Base-by-base conservation (phyloP, 2,113 vertebrate species). In the Galemys pyrenaicus region DNA sequence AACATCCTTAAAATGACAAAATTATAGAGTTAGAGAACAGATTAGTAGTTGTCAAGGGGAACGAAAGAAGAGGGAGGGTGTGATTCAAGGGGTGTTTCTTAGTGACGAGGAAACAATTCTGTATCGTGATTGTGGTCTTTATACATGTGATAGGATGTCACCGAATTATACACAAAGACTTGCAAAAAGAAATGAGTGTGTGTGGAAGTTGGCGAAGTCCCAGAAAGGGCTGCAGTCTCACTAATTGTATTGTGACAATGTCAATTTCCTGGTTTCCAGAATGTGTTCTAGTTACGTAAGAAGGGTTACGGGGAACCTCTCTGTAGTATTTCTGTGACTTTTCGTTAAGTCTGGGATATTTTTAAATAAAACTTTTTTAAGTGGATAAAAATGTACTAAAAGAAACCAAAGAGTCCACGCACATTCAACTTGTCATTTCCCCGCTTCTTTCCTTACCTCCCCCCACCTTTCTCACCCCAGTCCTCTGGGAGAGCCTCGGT, bases 1-100 rank as follows among this genome's bases (percentile, higher is more conserved):
- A 46, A 87, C 62, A 71, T 78, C 70, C 68, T 70, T 60, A 75
- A 86, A 81, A 86, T 65, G 82, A 87, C 67, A 58, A 84, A 81
- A 91, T 74, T 87, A 81, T 37, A 74, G 74, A 94, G 81, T 6
- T 39, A 37, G 37, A 80, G 81, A 90, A 73, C 73, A 94, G 74
- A 74, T 67, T 56, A 58, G 88, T 74, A 79, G 70, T 84, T 89
- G 71, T 94, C 64, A 91, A 62, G 58, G 88, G 58, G 41, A 60
- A 94, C 16, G 28, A 64, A 79, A 71, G 46, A 51, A 68, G 56
- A 81, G 56, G 26, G 46, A 94, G 2, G 26, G 46, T 79, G 13
- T 84, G 44, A 56, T 71, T 54, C 65, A 86, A 79, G n/a, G 51
- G 49, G 37, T 3, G 3, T 83, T 94, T 58, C 78, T 75, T 39